Percentiles rank a stretch among this genome's conserved stretches.
These are phyloP conservation scores for Ianthella basta DNA, from an alignment of 37 sponge, comb jelly and placozoan species.

Conservation along the genomic window DNA sequence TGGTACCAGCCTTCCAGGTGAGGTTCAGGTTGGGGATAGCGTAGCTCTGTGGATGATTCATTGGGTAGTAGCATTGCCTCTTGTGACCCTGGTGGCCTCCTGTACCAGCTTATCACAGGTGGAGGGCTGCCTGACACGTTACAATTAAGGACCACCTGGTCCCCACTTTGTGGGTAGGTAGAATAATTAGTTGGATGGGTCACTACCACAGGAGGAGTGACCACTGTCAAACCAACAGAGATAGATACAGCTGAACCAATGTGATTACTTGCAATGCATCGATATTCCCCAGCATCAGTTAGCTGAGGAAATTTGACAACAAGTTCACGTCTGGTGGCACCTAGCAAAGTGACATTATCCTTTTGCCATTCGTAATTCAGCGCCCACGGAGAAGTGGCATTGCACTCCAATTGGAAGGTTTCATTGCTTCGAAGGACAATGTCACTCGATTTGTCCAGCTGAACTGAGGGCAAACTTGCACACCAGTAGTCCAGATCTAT, in stretches of 20 bases:
- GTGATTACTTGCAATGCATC: background rate
- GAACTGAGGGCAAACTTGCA: background rate
- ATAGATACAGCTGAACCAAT: background rate
- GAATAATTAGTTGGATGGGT: too few species aligned
- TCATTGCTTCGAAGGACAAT: background rate
- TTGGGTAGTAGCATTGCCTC: background rate
- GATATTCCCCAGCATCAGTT: constrained; percentile 5
- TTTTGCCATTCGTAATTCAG: background rate
- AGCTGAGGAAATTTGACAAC: background rate
- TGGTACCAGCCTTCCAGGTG: background rate
- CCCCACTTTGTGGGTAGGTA: background rate
- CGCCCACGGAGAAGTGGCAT: background rate
- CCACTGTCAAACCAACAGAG: background rate
- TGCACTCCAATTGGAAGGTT: background rate
- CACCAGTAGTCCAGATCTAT: constrained; percentile 5
- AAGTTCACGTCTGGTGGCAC: background rate
- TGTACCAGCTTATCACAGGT: background rate
- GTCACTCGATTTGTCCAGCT: background rate
- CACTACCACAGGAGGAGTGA: background rate
- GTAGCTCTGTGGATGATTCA: background rate
- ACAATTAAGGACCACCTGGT: background rate
- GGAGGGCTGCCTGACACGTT: background rate
- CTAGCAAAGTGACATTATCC: background rate
- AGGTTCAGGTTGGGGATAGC: background rate
- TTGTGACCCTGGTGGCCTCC: background rate